Conservation (phyloP, 2,797 vertebrate species). For the Mastacembelus armatus region DNA sequence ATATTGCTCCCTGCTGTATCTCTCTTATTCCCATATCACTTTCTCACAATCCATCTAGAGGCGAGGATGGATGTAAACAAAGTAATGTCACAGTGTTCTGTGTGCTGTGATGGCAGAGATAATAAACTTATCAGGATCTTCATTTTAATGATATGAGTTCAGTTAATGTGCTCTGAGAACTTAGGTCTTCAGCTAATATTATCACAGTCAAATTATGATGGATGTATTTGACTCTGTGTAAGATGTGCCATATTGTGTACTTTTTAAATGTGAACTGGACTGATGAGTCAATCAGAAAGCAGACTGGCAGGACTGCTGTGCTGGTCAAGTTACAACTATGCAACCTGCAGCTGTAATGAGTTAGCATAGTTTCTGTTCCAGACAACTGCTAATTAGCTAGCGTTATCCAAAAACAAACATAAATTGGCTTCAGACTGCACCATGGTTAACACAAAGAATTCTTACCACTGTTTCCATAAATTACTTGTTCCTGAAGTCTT, state of each 20-base stretch:
- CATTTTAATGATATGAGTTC: background rate
- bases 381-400: slow-evolving; percentile 24
- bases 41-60: slow-evolving; percentile 21
- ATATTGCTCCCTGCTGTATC: slow-evolving; percentile 33
- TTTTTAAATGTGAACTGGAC: too few species aligned
- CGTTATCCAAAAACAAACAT: slow-evolving; percentile 29
- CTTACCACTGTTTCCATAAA: background rate
- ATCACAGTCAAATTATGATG: background rate
- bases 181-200: too few species aligned
- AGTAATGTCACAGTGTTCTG: background rate
- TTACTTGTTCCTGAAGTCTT: slow-evolving; percentile 18
- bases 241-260: too few species aligned
- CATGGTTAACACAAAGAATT: background rate
- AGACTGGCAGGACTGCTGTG: too few species aligned
- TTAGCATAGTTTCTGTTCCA: slow-evolving; percentile 4
- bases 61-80: slow-evolving; percentile 19
- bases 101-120: background rate
- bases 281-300: too few species aligned
- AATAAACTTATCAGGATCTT: background rate
- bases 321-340: too few species aligned
- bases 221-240: too few species aligned
- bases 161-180: background rate
- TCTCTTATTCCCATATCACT: slow-evolving; percentile 28
- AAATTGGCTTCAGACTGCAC: background rate
- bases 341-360: slow-evolving; percentile 12